These are phyloP conservation scores for Aphelenchoides besseyi DNA, from an alignment of 1,140 invertebrate genomes.

Conservation along the genomic window DNA sequence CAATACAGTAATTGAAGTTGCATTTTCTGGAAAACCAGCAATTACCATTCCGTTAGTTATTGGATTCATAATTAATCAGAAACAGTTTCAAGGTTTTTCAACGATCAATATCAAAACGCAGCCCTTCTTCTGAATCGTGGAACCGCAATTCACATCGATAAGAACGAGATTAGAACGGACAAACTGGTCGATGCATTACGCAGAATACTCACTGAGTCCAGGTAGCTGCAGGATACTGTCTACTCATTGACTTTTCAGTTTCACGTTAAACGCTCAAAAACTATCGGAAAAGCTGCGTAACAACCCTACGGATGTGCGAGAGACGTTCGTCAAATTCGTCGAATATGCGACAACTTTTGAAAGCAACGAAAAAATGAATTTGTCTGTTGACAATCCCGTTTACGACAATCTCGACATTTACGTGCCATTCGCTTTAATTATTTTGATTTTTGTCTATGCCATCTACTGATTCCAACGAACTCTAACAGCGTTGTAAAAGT, in stretches of 20 bases:
- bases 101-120: conserved; percentile 10
- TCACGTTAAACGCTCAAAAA: conserved; percentile 6
- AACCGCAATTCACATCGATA: neutral
- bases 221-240: neutral
- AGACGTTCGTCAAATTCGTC: neutral
- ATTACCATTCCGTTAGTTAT: conserved; percentile 5
- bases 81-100: conserved; percentile 4
- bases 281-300: conserved; percentile 4
- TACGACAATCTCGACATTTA: conserved; percentile 7
- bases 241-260: conserved; percentile 1
- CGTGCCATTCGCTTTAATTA: neutral
- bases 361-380: neutral
- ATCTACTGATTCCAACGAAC: no score
- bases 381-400: neutral
- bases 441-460: conserved; percentile 3
- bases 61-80: neutral
- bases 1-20: neutral
- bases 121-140: neutral
- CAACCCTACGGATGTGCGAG: neutral
- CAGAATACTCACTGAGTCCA: neutral
- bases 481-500: no score
- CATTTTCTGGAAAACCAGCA: neutral
- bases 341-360: conserved; percentile 13
- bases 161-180: neutral
- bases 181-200: neutral